phyloP scores from a whole-genome alignment of 2,888 invertebrate species.

The Microctonus brassicae region DNA sequence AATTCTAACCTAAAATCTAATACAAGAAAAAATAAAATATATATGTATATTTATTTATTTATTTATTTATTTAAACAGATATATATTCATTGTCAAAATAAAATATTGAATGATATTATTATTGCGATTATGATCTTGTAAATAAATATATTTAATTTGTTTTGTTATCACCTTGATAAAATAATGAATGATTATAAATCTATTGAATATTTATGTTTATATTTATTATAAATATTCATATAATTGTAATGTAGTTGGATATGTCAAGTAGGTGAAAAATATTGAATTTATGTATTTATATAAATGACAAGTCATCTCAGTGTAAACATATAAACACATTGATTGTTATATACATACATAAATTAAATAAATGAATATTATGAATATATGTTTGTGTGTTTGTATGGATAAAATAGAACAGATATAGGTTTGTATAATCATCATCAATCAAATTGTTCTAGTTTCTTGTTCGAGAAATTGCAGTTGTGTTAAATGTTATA shows the following conservation, averaged over 20 bases:
- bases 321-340: not conserved
- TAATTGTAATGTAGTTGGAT: not conserved
- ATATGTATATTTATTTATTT: too few species aligned
- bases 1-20: too few species aligned
- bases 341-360: not conserved
- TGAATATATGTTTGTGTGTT: not conserved
- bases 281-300: not conserved
- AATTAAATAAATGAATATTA: not conserved
- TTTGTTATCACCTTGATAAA: too few species aligned
- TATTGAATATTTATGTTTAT: not conserved
- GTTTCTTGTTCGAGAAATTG: constrained; percentile 14
- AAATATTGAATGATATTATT: not conserved
- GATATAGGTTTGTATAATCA: not conserved
- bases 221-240: not conserved
- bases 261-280: not conserved
- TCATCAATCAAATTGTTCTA: constrained; percentile 33
- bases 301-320: not conserved
- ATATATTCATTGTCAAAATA: not conserved
- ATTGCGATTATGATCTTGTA: not conserved
- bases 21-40: too few species aligned
- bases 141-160: too few species aligned
- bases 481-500: constrained; percentile 23
- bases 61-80: not conserved
- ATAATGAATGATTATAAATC: not conserved
- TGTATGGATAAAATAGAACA: not conserved